Base-by-base conservation (phyloP, 1,140 invertebrate species). In the Thalassaphorura encarpata region DNA sequence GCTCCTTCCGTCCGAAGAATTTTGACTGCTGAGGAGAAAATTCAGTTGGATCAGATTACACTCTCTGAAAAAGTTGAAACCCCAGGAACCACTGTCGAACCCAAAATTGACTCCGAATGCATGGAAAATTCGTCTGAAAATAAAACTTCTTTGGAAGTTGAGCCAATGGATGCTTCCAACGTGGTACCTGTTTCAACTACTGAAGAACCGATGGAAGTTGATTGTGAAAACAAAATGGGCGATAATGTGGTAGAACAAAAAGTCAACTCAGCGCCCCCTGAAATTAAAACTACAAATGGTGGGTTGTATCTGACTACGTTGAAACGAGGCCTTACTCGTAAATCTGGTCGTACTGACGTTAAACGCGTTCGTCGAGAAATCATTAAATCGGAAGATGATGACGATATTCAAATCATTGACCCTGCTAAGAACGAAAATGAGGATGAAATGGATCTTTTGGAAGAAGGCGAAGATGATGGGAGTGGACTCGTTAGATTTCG, bases 401-500 rank as follows among this genome's bases (percentile, higher is more conserved):
- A 62, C 1, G 47, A n/a, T n/a, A n/a, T 62, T 26, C 39, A 54
- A 24, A 33, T 58, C 3, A 52, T 58, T 31, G 19, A 43, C 2
- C 23, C 46, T 2, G 43, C 53, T 13, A 51, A 33, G 6, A 48
- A 36, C 13, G 53, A 52, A 18, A 43, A 61, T 39, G 56, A 60
- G 43, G 52, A 52, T 11, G 48, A 56, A 50, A 36, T 36, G 11
- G 33, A 36, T 11, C 11, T 36, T 11, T 11, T 36, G n/a, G n/a
- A 36, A 11, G 33, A 36, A 36, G 33, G 11, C 33, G 11, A 11
- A 36, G 33, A 11, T 11, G n/a, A 3, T 24, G 56, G 31, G n/a
- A 18, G 49, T 28, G 60, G 60, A 2, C 49, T 59, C 15, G 42
- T 62, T 3, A 62, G 60, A 43, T 65, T 52, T 52, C 36, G 82